Base-by-base conservation (phyloP, 2,888 invertebrate genomes). In the Calameuta idolon region DNA sequence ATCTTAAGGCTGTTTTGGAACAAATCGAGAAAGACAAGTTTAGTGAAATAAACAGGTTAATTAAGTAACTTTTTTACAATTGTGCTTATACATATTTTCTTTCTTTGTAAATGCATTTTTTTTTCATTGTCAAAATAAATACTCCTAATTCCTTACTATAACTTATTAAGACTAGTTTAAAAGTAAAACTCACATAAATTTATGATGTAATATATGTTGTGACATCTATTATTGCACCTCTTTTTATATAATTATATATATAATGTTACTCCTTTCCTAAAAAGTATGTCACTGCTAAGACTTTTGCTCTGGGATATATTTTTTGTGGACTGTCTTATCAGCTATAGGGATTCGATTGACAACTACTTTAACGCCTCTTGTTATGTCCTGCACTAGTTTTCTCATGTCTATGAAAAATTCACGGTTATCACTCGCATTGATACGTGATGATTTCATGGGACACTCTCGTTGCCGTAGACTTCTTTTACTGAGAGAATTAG, bases 361-460 rank as follows among this genome's bases (percentile, higher is more conserved):
- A 23, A 90, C 88, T 40, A 91, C 90, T 80, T 86, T 89, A 55
- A 85, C 90, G 76, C 90, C 91, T 76, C 84, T 86, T 4, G 87
- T 88, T 69, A 91, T 87, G 74, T 91, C 90, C 55, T 86, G 87
- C 75, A 91, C 82, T n/a, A 91, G 87, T 84, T 91, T 91, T 79
- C 85, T 83, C 84, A 90, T 87, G 78, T 91, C 85, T 73, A 91
- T 78, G 68, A 81, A 85, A 34, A 85, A 78, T 69, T 88, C 85
- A 71, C 33, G 33, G 12, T 71, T 71, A 12, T 31, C 71, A 55
- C 23, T 55, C 23, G 23, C 9, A 23, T 23, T 55, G 2, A 9
- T 23, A 55, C 55, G 23, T 23, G 55, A 55, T 55, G 55, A 23
- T 23, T 55, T 55, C 55, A 23, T 23, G 9, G 55, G 55, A 55